Conservation (phyloP, 30 jellyfish, hydroid and myxozoan species). For the Morbakka virulenta region DNA sequence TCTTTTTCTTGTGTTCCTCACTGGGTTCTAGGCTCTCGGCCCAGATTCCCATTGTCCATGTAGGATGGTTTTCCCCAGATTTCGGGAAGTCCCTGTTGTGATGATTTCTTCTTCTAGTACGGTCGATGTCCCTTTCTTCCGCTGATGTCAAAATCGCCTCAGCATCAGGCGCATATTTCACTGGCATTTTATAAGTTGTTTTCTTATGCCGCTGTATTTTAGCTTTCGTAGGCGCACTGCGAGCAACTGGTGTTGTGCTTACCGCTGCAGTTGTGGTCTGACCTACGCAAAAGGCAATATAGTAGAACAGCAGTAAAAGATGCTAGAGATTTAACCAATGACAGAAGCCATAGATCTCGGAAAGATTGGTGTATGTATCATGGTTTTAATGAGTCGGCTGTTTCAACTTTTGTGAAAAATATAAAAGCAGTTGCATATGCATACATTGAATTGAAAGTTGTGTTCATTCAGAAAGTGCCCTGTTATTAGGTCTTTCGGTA, state of each 20-base stretch:
- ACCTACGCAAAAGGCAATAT: neutral
- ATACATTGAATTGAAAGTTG: too few species aligned
- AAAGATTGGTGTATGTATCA: neutral
- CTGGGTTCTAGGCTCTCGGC: neutral
- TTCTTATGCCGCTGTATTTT: neutral
- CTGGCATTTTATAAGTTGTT: neutral
- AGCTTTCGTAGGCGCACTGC: constrained; percentile 1
- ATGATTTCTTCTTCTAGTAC: neutral
- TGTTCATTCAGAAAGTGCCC: too few species aligned
- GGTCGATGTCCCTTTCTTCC: neutral
- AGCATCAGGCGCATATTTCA: neutral
- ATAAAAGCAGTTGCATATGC: too few species aligned
- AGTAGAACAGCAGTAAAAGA: neutral
- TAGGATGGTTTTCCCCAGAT: neutral
- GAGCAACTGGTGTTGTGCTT: neutral
- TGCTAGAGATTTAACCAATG: neutral
- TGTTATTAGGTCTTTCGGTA: too few species aligned
- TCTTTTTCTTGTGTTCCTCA: neutral
- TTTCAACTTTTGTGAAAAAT: too few species aligned
- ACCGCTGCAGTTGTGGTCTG: neutral
- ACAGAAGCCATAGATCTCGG: neutral
- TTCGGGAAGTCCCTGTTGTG: neutral
- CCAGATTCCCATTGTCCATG: neutral
- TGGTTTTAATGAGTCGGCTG: too few species aligned
- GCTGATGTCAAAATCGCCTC: neutral